These are phyloP conservation scores for Herpetotheres cachinnans DNA, from an alignment of 2,113 vertebrate genomes.

Conservation along the genomic window DNA sequence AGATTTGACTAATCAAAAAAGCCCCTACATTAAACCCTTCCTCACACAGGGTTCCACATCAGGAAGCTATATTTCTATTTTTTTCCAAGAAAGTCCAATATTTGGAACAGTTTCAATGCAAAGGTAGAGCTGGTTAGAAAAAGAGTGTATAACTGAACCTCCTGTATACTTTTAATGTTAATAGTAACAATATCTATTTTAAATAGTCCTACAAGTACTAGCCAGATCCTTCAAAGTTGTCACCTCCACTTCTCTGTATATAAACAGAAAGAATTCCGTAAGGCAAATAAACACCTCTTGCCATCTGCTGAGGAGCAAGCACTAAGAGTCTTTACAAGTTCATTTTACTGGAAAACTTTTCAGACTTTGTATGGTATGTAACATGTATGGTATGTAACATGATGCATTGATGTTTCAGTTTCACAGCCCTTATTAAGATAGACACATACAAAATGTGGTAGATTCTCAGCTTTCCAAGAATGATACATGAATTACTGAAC, in stretches of 20 bases:
- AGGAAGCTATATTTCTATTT: neutral
- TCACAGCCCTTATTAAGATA: neutral
- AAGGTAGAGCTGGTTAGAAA: neutral
- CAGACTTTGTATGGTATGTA: neutral
- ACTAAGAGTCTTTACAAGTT: constrained; percentile 23
- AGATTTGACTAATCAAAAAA: neutral
- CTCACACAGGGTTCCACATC: neutral
- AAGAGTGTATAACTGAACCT: neutral
- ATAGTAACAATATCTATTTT: neutral
- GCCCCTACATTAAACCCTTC: neutral
- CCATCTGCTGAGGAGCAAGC: constrained; percentile 36
- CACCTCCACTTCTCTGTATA: neutral
- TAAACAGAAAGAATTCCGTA: constrained; percentile 39
- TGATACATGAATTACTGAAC: neutral
- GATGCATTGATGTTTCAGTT: neutral
- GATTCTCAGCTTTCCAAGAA: neutral
- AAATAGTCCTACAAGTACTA: neutral
- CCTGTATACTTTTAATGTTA: neutral
- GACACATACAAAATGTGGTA: neutral
- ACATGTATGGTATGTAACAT: neutral
- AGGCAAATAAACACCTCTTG: constrained; percentile 61
- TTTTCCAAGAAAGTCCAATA: neutral
- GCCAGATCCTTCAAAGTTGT: neutral
- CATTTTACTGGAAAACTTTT: constrained; percentile 57
- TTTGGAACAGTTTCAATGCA: neutral